Percentiles rank a stretch among this genome's conserved stretches.
Conservation (phyloP, 2,888 invertebrate species). For the Lysandra coridon region DNA sequence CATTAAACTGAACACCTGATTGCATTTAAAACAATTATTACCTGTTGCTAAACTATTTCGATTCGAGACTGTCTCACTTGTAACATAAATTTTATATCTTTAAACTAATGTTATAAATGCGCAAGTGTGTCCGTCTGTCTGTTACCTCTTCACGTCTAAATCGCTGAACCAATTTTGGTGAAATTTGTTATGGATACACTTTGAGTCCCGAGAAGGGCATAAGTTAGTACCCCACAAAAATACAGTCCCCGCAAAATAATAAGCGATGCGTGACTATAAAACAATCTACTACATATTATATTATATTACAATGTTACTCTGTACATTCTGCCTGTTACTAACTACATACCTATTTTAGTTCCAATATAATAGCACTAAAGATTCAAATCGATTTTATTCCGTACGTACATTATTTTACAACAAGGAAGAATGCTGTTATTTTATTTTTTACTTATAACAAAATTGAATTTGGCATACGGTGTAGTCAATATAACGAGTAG, state of each 20-base stretch:
- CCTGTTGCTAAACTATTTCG: not conserved
- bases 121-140: too few relatives aligned
- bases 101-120: too few relatives aligned
- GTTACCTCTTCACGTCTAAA: too few relatives aligned
- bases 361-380: not conserved
- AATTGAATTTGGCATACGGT: not conserved
- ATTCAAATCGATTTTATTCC: not conserved
- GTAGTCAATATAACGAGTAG: slow-evolving; percentile 2
- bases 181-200: too few relatives aligned
- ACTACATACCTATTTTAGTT: not conserved
- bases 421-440: not conserved
- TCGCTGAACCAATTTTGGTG: too few relatives aligned
- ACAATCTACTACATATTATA: too few relatives aligned
- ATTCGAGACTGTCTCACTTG: not conserved
- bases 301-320: not conserved
- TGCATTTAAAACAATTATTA: not conserved
- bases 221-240: too few relatives aligned
- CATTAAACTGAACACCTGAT: not conserved
- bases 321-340: not conserved
- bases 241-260: too few relatives aligned
- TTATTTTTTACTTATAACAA: not conserved
- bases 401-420: not conserved
- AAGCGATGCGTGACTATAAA: too few relatives aligned
- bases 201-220: too few relatives aligned
- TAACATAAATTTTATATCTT: too few relatives aligned